phyloP scores from a whole-genome alignment of 2,113 vertebrate genomes.

The Spea multiplicata region DNA sequence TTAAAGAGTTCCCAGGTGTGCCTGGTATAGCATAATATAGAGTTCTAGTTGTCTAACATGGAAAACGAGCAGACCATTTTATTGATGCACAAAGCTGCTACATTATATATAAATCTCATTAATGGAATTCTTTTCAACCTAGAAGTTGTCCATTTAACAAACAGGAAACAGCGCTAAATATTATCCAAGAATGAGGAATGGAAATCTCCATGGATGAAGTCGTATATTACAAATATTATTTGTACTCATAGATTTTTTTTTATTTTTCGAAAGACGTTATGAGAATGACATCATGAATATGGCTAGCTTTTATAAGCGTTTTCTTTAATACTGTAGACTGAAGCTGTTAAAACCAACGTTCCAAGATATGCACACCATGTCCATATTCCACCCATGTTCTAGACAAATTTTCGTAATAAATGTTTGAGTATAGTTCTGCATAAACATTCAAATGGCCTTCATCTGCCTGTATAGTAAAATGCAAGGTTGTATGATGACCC shows the following conservation, averaged over 20 bases:
- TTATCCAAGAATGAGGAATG: constrained; percentile 67
- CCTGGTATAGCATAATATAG: not conserved
- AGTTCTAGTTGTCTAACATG: constrained; percentile 24
- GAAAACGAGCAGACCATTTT: constrained; percentile 26
- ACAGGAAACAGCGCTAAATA: constrained; percentile 70
- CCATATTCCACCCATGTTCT: constrained; percentile 57
- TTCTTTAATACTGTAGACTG: constrained; percentile 64
- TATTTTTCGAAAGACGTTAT: constrained; percentile 52
- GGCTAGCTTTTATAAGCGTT: constrained; percentile 74
- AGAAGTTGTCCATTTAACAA: constrained; percentile 69
- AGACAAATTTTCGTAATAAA: constrained; percentile 55
- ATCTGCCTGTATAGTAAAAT: constrained; percentile 44
- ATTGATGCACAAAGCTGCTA: constrained; percentile 53
- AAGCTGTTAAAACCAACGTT: constrained; percentile 61
- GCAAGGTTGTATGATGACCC: constrained; percentile 45
- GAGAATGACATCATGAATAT: constrained; percentile 73
- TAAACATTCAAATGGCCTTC: constrained; percentile 32
- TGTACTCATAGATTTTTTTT: constrained; percentile 63
- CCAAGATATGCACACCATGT: constrained; percentile 55
- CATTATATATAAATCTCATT: constrained; percentile 62
- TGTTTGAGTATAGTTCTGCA: constrained; percentile 49
- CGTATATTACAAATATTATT: constrained; percentile 80
- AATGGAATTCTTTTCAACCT: constrained; percentile 61
- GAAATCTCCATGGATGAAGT: constrained; percentile 80
- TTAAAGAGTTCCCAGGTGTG: too few species aligned